phyloP scores from a whole-genome alignment of 2,113 vertebrate genomes.

The Tursiops truncatus region DNA sequence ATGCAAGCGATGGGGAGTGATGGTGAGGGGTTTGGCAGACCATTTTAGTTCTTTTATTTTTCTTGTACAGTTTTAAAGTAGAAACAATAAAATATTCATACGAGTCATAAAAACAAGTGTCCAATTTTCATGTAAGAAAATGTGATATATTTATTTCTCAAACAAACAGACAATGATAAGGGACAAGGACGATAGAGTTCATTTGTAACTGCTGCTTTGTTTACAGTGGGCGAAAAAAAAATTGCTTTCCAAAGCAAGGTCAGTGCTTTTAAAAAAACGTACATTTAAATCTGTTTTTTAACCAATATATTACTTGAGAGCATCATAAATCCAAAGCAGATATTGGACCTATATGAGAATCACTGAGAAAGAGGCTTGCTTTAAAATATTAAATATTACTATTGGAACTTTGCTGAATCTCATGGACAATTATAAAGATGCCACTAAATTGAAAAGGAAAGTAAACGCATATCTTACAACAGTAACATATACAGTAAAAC shows the following conservation, averaged over 20 bases:
- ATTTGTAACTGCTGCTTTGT: neutral
- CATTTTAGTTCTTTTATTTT: neutral
- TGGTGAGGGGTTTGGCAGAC: neutral
- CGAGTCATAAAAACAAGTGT: neutral
- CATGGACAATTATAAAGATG: neutral
- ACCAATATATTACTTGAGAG: neutral
- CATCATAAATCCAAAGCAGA: conserved; percentile 17
- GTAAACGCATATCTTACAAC: neutral
- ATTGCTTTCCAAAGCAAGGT: neutral
- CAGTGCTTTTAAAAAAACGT: neutral
- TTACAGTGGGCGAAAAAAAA: neutral
- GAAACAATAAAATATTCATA: neutral
- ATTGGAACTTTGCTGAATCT: neutral
- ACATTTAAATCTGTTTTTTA: conserved; percentile 20
- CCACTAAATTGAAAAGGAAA: neutral
- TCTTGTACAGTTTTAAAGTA: neutral
- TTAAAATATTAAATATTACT: neutral
- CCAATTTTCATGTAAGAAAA: neutral
- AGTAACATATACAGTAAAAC: neutral
- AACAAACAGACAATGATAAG: neutral
- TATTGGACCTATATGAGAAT: neutral
- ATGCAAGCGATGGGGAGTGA: no score
- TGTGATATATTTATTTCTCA: neutral
- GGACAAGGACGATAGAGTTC: neutral
- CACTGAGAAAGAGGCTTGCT: neutral